These are phyloP conservation scores for Notolabrus celidotus DNA, from an alignment of 2,797 vertebrate genomes.

Conservation along the genomic window DNA sequence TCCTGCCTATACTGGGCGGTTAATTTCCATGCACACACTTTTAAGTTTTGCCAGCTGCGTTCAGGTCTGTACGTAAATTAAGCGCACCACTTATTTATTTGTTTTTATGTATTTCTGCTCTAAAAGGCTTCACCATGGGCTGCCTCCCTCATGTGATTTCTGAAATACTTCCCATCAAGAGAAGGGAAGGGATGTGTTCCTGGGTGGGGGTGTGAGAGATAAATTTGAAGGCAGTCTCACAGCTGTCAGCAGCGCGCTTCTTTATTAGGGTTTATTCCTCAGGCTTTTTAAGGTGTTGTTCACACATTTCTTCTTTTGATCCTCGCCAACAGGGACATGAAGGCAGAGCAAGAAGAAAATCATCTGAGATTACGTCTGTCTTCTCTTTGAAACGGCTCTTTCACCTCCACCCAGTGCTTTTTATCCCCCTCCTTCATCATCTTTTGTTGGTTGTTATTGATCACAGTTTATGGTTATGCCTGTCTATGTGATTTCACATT, in stretches of 20 bases:
- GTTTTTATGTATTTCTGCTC: constrained; percentile 27
- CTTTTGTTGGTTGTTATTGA: not conserved
- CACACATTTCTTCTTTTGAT: constrained; percentile 16
- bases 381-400: constrained; percentile 1
- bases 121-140: constrained; percentile 30
- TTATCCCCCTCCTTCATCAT: constrained; percentile 8
- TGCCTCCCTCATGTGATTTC: constrained; percentile 29
- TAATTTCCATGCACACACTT: constrained; percentile 40
- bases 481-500: constrained; percentile 7
- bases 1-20: constrained; percentile 18
- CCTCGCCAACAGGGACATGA: constrained; percentile 23
- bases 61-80: constrained; percentile 8
- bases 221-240: constrained; percentile 9
- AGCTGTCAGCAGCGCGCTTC: constrained; percentile 39
- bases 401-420: constrained; percentile 7
- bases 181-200: constrained; percentile 13
- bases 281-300: constrained; percentile 24
- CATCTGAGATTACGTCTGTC: constrained; percentile 11
- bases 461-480: constrained; percentile 6
- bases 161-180: constrained; percentile 19
- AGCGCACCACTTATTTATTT: constrained; percentile 8
- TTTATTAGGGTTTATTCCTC: constrained; percentile 44
- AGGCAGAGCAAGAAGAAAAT: constrained; percentile 5
- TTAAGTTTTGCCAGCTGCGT: constrained; percentile 32
- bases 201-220: constrained; percentile 33